Base-by-base conservation (phyloP, 37 sponge, comb jelly and placozoan species). In the Diacarnus erythraeanus region DNA sequence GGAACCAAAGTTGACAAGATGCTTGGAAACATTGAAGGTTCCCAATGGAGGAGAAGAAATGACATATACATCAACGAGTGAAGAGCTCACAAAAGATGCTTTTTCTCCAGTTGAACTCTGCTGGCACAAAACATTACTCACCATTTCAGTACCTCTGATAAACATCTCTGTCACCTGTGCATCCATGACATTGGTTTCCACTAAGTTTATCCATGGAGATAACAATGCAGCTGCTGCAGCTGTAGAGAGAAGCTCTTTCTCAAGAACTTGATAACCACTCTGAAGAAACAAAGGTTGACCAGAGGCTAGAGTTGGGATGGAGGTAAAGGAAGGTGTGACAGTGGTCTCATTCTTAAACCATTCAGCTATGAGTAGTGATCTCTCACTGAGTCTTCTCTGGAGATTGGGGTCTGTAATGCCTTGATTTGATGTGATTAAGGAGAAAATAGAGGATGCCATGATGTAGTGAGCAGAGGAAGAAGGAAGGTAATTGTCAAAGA, bases 341-440 rank as follows among this genome's bases (percentile, higher is more conserved):
- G 34, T 31, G 59, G 60, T 80, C 38, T 80, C 59, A 58, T 69
- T 70, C 59, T 71, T 35, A 42, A 71, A 80, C 71, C 71, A 80
- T 8, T 58, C 2, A 3, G 30, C 30, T 30, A 80, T 71, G 2
- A n/a, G 15, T 57, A 18, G 47, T 30, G 68, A 27, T 4, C 20
- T 54, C 17, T 6, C 5, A 18, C 23, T 60, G 41, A 80, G 15
- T 2, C 41, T 61, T 6, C 3, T 64, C 37, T 63, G 77, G 27
- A 5, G 2, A 37, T 2, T 34, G 72, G 60, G 2, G 18, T 63
- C 74, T 12, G 22, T 18, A 47, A 34, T 27, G 47, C 31, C 67
- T 2, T 8, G 17, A 3, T 42, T 43, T 34, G 40, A n/a, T 1
- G 84, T 74, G 59, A 89, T 3, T 12, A 43, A 65, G 54, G 74